These are phyloP conservation scores for Scatophagus argus DNA, from an alignment of 2,113 vertebrate genomes.

Conservation along the genomic window DNA sequence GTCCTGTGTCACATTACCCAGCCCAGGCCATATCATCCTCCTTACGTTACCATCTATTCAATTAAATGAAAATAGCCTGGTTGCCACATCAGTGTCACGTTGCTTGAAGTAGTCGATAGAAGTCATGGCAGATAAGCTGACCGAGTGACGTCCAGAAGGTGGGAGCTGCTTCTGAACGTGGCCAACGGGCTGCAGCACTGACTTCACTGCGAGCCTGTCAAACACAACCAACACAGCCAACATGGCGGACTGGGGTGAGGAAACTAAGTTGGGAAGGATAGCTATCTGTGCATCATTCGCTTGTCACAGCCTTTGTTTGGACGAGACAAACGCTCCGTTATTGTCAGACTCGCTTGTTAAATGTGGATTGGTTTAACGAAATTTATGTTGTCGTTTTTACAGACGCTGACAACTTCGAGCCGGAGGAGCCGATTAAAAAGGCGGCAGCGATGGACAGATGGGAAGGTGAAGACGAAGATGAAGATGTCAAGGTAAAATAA, in stretches of 20 bases:
- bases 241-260: slow-evolving; percentile 94
- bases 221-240: slow-evolving; percentile 80
- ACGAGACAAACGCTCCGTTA: background rate
- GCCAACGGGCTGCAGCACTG: slow-evolving; percentile 59
- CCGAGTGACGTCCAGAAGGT: slow-evolving; percentile 58
- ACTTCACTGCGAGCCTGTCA: slow-evolving; percentile 67
- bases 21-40: too few species aligned
- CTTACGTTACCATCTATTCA: background rate
- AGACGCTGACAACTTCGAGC: slow-evolving; percentile 92
- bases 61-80: background rate
- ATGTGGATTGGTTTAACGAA: slow-evolving; percentile 58
- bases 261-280: slow-evolving; percentile 62
- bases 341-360: background rate
- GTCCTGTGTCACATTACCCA: background rate
- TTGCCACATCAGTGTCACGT: background rate
- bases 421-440: slow-evolving; percentile 81
- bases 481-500: slow-evolving; percentile 90
- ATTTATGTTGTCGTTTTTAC: slow-evolving; percentile 66
- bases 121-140: slow-evolving; percentile 8
- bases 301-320: slow-evolving; percentile 5
- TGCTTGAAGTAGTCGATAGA: background rate
- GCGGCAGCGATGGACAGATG: slow-evolving; percentile 86
- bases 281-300: slow-evolving; percentile 9
- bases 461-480: slow-evolving; percentile 95
- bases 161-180: slow-evolving; percentile 52